Percentiles rank a stretch among this genome's conserved stretches.
phyloP scores from a whole-genome alignment of 2,113 vertebrate genomes.

The Bothrops jararaca region DNA sequence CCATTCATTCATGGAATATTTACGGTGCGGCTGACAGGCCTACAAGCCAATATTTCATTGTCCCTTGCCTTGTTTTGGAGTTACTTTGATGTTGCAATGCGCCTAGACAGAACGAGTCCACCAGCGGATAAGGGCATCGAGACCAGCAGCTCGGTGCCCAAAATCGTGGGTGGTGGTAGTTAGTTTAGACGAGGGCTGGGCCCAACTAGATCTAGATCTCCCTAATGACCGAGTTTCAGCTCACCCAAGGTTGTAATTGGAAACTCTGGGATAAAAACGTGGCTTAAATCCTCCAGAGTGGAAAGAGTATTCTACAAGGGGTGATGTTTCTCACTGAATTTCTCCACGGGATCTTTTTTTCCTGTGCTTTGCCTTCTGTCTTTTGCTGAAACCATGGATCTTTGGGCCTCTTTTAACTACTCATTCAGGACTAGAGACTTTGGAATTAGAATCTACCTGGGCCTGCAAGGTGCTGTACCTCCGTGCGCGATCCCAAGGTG shows the following conservation, averaged over 20 bases:
- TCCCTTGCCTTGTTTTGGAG: background rate
- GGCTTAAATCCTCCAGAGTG: background rate
- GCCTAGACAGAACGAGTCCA: background rate
- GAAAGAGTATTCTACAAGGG: background rate
- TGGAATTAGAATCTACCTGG: background rate
- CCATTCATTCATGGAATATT: constrained; percentile 47
- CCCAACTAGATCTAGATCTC: background rate
- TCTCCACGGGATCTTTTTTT: background rate
- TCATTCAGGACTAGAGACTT: background rate
- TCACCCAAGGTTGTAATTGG: background rate
- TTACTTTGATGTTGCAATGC: background rate
- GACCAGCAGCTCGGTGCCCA: no score
- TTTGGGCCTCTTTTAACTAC: background rate
- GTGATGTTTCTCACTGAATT: background rate
- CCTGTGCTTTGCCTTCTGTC: background rate
- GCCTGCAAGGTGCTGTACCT: background rate
- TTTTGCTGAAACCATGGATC: background rate
- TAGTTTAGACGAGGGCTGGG: background rate
- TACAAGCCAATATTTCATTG: constrained; percentile 23
- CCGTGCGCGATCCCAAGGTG: background rate
- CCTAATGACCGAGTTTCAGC: background rate
- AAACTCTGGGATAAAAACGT: background rate
- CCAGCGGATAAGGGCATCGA: background rate
- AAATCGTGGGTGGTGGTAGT: no score
- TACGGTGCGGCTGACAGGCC: constrained; percentile 29